Base-by-base conservation (phyloP, 2,888 invertebrate genomes). In the Cerastoderma edule region DNA sequence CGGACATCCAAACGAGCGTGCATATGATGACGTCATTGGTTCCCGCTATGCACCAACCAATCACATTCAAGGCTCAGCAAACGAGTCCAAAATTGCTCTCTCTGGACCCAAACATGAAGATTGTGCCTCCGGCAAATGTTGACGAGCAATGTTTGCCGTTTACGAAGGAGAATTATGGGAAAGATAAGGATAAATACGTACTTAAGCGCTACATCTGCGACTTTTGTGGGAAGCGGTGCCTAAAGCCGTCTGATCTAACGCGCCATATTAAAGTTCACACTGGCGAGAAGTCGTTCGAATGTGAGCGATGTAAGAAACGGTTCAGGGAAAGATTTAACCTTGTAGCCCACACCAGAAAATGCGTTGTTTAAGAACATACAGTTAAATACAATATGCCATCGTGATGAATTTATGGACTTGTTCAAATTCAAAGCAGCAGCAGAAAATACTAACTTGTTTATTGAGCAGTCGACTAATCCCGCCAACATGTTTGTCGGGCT, bases 111-210 rank as follows among this genome's bases (percentile, higher is more conserved):
- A 72, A 75, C 60, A 66, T 74, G 53, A 68, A 69, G 46, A 75
- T 79, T 24, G 69, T 79, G n/a, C 68, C 75, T n/a, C 79, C 75
- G 3, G 30, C 67, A 10, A 69, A 68, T 46, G 53, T 66, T 35
- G 75, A 79, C 28, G 79, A 79, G 8, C 75, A 72, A 33, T 66
- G 44, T 56, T 54, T 79, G 27, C 79, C 79, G 13, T 75, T 79
- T 67, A 79, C 79, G 22, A 75, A 72, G 28, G 79, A 79, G 33
- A 79, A 79, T 35, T 79, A 79, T 33, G 79, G 79, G 8, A 79
- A 79, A 39, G 79, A 79, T n/a, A 68, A 70, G 27, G 79, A 79
- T 48, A 79, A 79, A 32, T 79, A 75, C 69, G 75, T 79, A 8
- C 46, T 79, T 19, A 79, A 79, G 33, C 60, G 72, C 13, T 67